Evolutionary conservation across 2,113 vertebrate genomes (phyloP), one percentile per base, ranked within the genome.

Genomic region (Condylura cristata): DNA sequence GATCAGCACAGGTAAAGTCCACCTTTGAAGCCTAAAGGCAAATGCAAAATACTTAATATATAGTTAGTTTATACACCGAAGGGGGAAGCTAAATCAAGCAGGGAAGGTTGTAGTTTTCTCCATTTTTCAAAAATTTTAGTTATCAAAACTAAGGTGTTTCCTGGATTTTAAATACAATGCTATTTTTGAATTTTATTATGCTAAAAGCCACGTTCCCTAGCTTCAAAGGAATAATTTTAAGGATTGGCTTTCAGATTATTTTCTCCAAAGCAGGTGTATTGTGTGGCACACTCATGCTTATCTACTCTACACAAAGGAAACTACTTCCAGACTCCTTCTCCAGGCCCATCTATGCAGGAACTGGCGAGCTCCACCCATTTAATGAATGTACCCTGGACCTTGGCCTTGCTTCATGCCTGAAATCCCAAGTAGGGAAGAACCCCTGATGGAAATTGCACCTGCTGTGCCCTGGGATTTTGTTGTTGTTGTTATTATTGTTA

Each of bases 91-190:
- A 74, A 16, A 17, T 51, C 48, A 51, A 51, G 48, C 16, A 17
- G 48, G 14, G 48, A 3, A 51, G 48, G 48, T 51, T 83, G 53
- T 48, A 84, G 10, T 0, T 65, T 91, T 89, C 26, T 51, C 32
- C 76, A 22, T 79, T 75, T 83, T 74, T 46, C 5, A 76, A 75
- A 41, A n/a, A 32, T 39, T 78, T 37, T 76, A 86, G 30, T 84
- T 39, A 63, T 70, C 41, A 92, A 87, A 96, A 88, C 53, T 60
- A 80, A 84, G n/a, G 51, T 80, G 4, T 61, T 94, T 5, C 53
- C 34, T 87, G 39, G 48, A 65, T 63, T 20, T 53, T 70, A 89
- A 65, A 26, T 32, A 46, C 28, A 17, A n/a, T n/a, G 48, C 0
- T 66, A 37, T 18, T 70, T 70, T 53, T 22, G 4, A 4, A 78